Evolutionary conservation across 2,113 vertebrate genomes (phyloP).

Genomic region (Rana temporaria): DNA sequence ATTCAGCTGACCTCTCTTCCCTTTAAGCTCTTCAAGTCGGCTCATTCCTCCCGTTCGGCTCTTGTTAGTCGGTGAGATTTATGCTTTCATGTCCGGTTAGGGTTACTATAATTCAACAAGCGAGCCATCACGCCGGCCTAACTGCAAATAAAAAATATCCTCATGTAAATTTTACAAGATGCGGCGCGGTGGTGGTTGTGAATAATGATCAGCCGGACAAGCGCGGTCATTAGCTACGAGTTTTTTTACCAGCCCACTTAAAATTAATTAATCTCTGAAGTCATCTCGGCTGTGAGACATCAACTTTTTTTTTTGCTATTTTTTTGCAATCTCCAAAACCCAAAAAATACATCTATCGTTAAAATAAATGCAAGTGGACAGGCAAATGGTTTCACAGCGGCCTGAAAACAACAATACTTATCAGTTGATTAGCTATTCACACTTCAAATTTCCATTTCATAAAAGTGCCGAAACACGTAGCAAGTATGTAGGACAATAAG

Average conservation of each 20-base stretch:
- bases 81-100: not conserved
- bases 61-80: not conserved
- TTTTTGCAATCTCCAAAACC: too few relatives aligned
- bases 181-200: not conserved
- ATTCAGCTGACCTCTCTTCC: slow-evolving; percentile 8
- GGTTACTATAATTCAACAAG: not conserved
- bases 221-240: slow-evolving; percentile 15
- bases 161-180: not conserved
- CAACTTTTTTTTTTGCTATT: too few relatives aligned
- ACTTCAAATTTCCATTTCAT: too few relatives aligned
- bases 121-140: not conserved
- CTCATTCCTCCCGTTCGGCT: not conserved
- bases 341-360: too few relatives aligned
- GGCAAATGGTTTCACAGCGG: too few relatives aligned
- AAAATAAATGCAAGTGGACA: too few relatives aligned
- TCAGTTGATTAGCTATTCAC: too few relatives aligned
- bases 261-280: slow-evolving; percentile 34
- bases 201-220: not conserved
- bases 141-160: not conserved
- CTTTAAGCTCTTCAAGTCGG: too few relatives aligned
- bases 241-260: not conserved
- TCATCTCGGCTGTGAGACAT: slow-evolving; percentile 10
- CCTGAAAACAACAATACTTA: too few relatives aligned
- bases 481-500: too few relatives aligned
- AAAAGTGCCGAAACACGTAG: too few relatives aligned